Conservation (phyloP, 2,888 invertebrate species). For the Adelphocoris suturalis region DNA sequence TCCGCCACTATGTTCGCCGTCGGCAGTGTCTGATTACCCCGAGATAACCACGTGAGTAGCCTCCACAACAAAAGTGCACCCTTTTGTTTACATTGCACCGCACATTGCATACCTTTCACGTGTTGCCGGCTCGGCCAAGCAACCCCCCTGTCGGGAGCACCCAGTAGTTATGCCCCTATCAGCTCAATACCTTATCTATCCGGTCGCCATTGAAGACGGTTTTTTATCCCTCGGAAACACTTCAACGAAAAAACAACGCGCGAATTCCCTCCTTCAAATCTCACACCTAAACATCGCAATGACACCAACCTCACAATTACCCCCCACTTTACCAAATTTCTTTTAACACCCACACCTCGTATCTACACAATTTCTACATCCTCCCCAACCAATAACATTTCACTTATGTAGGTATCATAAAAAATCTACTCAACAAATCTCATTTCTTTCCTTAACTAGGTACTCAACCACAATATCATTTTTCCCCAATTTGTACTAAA, state of each 20-base stretch:
- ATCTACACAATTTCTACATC: not conserved
- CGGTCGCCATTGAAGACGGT: constrained; percentile 11
- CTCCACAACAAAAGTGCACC: constrained; percentile 35
- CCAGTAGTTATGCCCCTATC: constrained; percentile 21
- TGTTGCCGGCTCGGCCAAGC: not conserved
- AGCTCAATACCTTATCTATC: constrained; percentile 15
- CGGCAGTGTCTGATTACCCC: constrained; percentile 48
- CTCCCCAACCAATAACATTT: not conserved
- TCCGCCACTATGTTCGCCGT: constrained; percentile 66
- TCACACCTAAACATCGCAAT: not conserved
- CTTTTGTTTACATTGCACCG: constrained; percentile 25
- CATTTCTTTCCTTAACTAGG: not conserved
- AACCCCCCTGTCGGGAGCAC: not conserved
- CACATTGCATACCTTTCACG: not conserved
- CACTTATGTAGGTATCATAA: not conserved
- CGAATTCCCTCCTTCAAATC: not conserved
- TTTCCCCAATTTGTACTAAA: not conserved
- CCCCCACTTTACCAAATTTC: not conserved
- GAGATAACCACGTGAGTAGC: constrained; percentile 64
- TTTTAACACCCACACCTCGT: not conserved
- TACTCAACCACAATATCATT: not conserved
- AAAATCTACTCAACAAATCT: not conserved
- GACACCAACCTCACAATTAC: not conserved
- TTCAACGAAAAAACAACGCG: not conserved
- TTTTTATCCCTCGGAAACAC: constrained; percentile 1